Conservation (phyloP, 2,113 vertebrate species). For the Chiloscyllium plagiosum region DNA sequence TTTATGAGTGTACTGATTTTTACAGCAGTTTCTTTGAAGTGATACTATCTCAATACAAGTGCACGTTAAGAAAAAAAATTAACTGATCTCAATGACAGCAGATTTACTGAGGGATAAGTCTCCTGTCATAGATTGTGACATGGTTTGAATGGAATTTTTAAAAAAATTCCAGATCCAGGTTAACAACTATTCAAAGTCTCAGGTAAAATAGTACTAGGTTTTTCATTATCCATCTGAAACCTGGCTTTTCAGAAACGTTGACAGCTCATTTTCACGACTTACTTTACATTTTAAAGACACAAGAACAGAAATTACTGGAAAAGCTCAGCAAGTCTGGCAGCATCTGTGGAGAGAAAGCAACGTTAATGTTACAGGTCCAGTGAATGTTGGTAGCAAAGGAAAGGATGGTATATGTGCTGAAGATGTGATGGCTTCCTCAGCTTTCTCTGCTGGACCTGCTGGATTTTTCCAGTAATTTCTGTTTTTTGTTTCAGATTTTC, state of each 20-base stretch:
- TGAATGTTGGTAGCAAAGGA: too few species aligned
- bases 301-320: too few species aligned
- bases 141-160: background rate
- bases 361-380: too few species aligned
- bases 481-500: too few species aligned
- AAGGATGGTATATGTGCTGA: too few species aligned
- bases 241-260: background rate
- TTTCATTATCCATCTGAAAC: background rate
- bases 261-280: background rate
- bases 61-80: too few species aligned
- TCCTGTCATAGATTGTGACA: background rate
- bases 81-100: background rate
- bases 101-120: background rate
- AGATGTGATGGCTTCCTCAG: too few species aligned
- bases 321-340: too few species aligned
- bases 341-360: too few species aligned
- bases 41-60: background rate
- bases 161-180: background rate
- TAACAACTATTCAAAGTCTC: background rate
- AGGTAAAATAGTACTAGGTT: background rate
- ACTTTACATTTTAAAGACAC: background rate
- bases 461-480: too few species aligned
- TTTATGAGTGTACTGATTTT: background rate
- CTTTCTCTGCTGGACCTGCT: too few species aligned
- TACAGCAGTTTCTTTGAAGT: background rate